Conservation (phyloP, 1,140 invertebrate genomes). For the Drosophila orena region DNA sequence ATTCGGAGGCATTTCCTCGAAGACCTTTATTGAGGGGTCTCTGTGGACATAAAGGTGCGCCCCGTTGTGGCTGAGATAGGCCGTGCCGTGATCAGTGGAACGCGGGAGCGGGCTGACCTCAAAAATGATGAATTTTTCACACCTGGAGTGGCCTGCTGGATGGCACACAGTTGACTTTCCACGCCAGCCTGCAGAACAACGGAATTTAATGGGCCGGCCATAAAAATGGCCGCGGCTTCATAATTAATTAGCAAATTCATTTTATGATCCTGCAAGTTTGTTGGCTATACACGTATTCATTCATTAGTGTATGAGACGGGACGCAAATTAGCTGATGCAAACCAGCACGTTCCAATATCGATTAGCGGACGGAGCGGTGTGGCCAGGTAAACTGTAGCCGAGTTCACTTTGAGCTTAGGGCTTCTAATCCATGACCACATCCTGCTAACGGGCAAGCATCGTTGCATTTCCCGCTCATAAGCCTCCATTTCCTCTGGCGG, state of each 20-base stretch:
- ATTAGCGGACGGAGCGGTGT: not conserved
- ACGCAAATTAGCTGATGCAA: not conserved
- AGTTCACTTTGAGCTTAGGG: not conserved
- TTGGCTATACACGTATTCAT: conserved; percentile 7
- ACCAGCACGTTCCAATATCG: not conserved
- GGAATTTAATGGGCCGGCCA: conserved; percentile 54
- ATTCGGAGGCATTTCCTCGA: too few relatives aligned
- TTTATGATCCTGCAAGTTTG: conserved; percentile 36
- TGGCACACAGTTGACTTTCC: conserved; percentile 14
- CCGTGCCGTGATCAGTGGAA: conserved; percentile 20
- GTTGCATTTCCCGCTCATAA: conserved; percentile 17
- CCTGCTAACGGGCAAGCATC: not conserved
- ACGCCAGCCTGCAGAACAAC: conserved; percentile 46
- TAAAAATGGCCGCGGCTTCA: too few relatives aligned
- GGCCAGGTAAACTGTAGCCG: not conserved
- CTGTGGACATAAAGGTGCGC: conserved; percentile 10
- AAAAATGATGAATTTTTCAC: conserved; percentile 65
- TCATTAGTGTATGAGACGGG: conserved; percentile 18
- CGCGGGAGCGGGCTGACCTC: conserved; percentile 22
- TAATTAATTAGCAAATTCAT: conserved; percentile 47
- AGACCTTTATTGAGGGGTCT: not conserved
- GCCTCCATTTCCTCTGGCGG: conserved; percentile 24
- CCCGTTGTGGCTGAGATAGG: not conserved
- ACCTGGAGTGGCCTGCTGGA: conserved; percentile 41
- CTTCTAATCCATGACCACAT: not conserved